Evolutionary conservation across 2,113 vertebrate genomes (phyloP), one percentile per base, ranked within the genome.

Genomic region (Cynopterus brachyotis): DNA sequence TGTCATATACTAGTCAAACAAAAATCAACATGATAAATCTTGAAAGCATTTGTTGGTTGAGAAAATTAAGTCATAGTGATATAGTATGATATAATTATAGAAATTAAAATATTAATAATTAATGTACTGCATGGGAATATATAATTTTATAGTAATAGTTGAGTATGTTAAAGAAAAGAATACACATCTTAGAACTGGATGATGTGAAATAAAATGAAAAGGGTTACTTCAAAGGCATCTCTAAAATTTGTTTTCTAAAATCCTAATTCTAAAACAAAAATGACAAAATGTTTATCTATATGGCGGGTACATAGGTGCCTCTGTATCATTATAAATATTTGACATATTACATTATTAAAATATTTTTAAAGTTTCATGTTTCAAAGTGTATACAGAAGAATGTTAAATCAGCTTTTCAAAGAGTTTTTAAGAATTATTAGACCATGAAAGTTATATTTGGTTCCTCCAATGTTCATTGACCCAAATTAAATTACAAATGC

Each of bases 401-500:
- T 88, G 53, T 69, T 85, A 86, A 91, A 95, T 8, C 50, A 97
- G 85, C 42, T 89, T 97, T 96, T 80, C 82, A 90, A 96, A 93
- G 62, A 88, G 81, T 96, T 97, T 96, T 87, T 72, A 97, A 89
- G 45, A 97, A 94, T 91, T 95, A 94, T 91, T 95, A 94, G 95
- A 95, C 85, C 96, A 93, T 97, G 93, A 95, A 93, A 95, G 86
- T 94, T 91, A 79, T 78, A 94, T 93, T 97, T 97, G 30, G 60
- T 83, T 93, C 35, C 73, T 93, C 70, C 91, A 91, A 95, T 95
- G 94, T 91, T 95, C 92, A 75, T 50, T 96, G 95, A 94, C 95
- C 96, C 93, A 97, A 97, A 97, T 95, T 96, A 97, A 94, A 95
- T 89, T 93, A 93, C 91, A 86, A 97, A 96, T 95, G 87, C 92